phyloP scores from a whole-genome alignment of 2,113 vertebrate species.

The Dendropsophus ebraccatus region DNA sequence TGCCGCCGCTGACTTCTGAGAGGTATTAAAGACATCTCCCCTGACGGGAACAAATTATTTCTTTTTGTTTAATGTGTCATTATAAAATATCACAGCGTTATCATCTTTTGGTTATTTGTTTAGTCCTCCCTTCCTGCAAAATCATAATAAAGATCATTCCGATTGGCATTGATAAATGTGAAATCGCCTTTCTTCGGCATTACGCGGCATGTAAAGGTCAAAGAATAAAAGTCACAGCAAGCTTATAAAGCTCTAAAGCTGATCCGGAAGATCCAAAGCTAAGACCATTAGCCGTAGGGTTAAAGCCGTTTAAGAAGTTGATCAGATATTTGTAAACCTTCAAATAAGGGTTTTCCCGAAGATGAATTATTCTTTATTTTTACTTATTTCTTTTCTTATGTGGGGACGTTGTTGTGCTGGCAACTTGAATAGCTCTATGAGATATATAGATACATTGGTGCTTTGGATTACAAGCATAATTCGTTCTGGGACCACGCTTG shows the following conservation, averaged over 20 bases:
- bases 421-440: too few species aligned
- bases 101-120: background rate
- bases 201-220: background rate
- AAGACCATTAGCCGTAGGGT: background rate
- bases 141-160: background rate
- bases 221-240: background rate
- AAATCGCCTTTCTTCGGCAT: background rate
- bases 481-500: too few species aligned
- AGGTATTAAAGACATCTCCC: background rate
- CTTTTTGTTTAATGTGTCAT: background rate
- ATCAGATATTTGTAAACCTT: background rate
- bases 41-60: slow-evolving; percentile 3
- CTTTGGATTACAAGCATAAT: too few species aligned
- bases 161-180: background rate
- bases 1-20: background rate
- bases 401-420: too few species aligned
- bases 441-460: too few species aligned
- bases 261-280: background rate
- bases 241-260: background rate
- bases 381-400: too few species aligned
- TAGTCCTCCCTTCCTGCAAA: background rate
- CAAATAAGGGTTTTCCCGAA: background rate
- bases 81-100: background rate
- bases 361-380: too few species aligned
- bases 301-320: background rate